Percentiles rank a stretch among this genome's conserved stretches.
Evolutionary conservation across 1,140 invertebrate genomes (phyloP).

Genomic region (Cotesia typhae): DNA sequence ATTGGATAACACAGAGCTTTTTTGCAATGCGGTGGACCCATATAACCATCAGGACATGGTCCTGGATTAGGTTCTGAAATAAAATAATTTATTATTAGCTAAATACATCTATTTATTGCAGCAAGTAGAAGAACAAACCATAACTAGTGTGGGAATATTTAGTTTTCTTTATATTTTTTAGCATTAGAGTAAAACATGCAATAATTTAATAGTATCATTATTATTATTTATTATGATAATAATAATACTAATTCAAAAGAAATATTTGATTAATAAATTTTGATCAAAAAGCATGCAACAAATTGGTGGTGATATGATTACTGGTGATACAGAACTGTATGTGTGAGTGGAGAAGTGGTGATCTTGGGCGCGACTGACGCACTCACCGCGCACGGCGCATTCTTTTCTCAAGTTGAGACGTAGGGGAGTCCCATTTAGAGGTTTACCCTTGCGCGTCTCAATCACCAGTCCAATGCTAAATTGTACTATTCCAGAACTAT

Average conservation of each 20-base stretch:
- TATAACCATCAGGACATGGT: slow-evolving; percentile 88
- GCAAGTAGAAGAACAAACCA: too few species aligned
- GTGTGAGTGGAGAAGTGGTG: slow-evolving; percentile 59
- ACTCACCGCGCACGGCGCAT: slow-evolving; percentile 90
- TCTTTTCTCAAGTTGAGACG: slow-evolving; percentile 91
- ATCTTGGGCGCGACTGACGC: slow-evolving; percentile 61
- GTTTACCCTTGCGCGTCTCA: slow-evolving; percentile 76
- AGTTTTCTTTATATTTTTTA: not conserved
- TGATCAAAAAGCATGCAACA: slow-evolving; percentile 39
- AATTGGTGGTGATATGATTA: slow-evolving; percentile 50
- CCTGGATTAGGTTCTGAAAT: slow-evolving; percentile 83
- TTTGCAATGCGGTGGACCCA: slow-evolving; percentile 84
- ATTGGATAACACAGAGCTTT: slow-evolving; percentile 91
- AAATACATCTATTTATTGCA: not conserved
- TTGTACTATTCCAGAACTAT: slow-evolving; percentile 86
- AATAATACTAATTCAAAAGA: too few species aligned
- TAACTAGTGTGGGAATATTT: slow-evolving; percentile 1
- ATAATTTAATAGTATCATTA: not conserved
- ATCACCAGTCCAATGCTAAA: slow-evolving; percentile 90
- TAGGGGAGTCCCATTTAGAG: slow-evolving; percentile 88
- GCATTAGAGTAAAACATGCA: too few species aligned
- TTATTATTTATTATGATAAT: not conserved
- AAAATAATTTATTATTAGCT: slow-evolving; percentile 30
- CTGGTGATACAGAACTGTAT: slow-evolving; percentile 64
- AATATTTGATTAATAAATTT: not conserved